These are phyloP conservation scores for Trichomycterus rosablanca DNA, from an alignment of 2,113 vertebrate genomes.

Conservation along the genomic window DNA sequence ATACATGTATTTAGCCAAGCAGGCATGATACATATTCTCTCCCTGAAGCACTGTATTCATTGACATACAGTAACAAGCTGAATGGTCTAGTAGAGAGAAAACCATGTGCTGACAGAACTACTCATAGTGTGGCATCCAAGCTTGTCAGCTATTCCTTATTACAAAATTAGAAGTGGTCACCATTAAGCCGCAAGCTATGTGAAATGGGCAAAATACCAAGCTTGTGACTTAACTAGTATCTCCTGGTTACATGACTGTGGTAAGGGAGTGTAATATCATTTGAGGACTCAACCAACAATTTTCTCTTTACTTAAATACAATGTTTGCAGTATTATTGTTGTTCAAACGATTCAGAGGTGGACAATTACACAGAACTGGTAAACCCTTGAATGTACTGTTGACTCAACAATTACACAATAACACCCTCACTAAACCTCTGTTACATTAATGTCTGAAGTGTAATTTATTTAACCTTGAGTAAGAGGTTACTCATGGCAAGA, in stretches of 20 bases:
- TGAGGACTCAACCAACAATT: slow-evolving; percentile 68
- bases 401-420: slow-evolving; percentile 47
- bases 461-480: slow-evolving; percentile 19
- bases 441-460: slow-evolving; percentile 31
- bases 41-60: too few relatives aligned
- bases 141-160: slow-evolving; percentile 65
- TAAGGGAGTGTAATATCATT: slow-evolving; percentile 69
- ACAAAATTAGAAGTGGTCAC: slow-evolving; percentile 66
- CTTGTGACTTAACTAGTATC: slow-evolving; percentile 62
- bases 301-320: slow-evolving; percentile 65
- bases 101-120: slow-evolving; percentile 60
- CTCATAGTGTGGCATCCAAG: slow-evolving; percentile 50
- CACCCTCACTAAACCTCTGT: slow-evolving; percentile 16
- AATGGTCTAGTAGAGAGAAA: slow-evolving; percentile 44
- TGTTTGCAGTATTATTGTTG: slow-evolving; percentile 62
- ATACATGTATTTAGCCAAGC: too few relatives aligned
- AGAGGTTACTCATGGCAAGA: slow-evolving; percentile 15
- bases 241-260: slow-evolving; percentile 63
- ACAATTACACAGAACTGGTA: slow-evolving; percentile 56
- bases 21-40: too few relatives aligned
- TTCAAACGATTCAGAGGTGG: slow-evolving; percentile 50
- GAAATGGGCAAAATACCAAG: slow-evolving; percentile 56
- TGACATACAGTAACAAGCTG: too few relatives aligned
- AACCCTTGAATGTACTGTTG: slow-evolving; percentile 38
- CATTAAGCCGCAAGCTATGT: slow-evolving; percentile 61